Conservation (phyloP, 2,113 vertebrate species). For the Trematomus loennbergii region DNA sequence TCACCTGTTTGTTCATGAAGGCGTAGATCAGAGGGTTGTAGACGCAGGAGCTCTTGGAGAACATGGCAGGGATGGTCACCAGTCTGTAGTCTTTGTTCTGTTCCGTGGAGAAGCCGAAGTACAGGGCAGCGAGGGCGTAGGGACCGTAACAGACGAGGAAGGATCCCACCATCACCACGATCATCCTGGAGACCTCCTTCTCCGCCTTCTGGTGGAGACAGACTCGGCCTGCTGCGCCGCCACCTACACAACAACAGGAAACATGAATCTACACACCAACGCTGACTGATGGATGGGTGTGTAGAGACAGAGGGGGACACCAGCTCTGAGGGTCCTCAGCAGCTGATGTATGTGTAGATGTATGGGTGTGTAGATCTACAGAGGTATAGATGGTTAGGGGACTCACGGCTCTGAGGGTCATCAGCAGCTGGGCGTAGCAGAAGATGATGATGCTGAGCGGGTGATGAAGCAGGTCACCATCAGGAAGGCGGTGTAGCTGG, state of each 20-base stretch:
- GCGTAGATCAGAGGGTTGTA: slow-evolving; percentile 90
- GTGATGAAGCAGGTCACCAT: slow-evolving; percentile 86
- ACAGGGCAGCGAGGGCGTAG: slow-evolving; percentile 77
- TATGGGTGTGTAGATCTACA: no score
- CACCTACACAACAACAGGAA: slow-evolving; percentile 73
- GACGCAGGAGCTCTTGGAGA: slow-evolving; percentile 88
- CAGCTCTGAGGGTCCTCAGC: no score
- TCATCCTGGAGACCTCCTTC: slow-evolving; percentile 88
- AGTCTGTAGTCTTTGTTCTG: slow-evolving; percentile 84
- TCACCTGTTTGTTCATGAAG: slow-evolving; percentile 92
- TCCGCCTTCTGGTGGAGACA: slow-evolving; percentile 89
- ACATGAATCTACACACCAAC: not conserved
- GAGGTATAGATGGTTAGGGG: no score
- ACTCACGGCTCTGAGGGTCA: not conserved
- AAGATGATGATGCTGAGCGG: slow-evolving; percentile 87
- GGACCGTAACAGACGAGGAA: slow-evolving; percentile 86
- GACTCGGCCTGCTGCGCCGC: slow-evolving; percentile 89
- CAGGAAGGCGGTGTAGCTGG: slow-evolving; percentile 86
- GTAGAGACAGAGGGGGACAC: no score
- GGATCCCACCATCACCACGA: slow-evolving; percentile 88
- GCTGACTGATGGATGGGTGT: no score
- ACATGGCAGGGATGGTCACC: slow-evolving; percentile 87
- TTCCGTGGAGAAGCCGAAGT: slow-evolving; percentile 77
- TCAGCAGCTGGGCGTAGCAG: slow-evolving; percentile 77
- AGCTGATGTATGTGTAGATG: no score